Conservation (phyloP, 1,140 invertebrate genomes). For the Teleogryllus occipitalis region DNA sequence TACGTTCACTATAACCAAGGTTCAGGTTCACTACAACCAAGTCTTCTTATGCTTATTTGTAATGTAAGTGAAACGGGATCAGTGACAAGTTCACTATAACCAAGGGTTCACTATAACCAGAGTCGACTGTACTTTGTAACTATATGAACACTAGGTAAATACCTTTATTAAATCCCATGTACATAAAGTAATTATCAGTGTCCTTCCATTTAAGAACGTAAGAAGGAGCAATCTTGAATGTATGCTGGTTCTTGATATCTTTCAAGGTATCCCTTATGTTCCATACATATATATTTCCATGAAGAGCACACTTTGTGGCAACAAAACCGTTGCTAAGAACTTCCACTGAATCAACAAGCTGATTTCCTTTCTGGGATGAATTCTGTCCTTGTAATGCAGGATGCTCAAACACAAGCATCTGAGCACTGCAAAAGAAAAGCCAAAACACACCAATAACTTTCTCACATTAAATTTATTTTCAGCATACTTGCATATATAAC, state of each 20-base stretch:
- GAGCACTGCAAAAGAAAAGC: not conserved
- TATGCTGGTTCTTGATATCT: constrained; percentile 15
- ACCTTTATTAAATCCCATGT: constrained; percentile 36
- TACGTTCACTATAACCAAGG: too few species aligned
- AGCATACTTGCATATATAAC: too few species aligned
- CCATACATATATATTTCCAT: constrained; percentile 36
- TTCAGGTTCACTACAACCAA: too few species aligned
- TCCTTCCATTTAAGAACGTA: constrained; percentile 36
- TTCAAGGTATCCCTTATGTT: constrained; percentile 24
- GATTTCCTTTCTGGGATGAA: not conserved
- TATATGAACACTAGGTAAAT: not conserved
- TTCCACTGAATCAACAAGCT: constrained; percentile 34
- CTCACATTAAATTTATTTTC: too few species aligned
- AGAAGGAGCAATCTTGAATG: constrained; percentile 28
- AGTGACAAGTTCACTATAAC: too few species aligned
- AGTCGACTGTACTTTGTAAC: too few species aligned
- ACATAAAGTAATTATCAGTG: constrained; percentile 42
- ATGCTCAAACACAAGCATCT: not conserved
- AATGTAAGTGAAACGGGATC: too few species aligned
- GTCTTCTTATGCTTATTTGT: too few species aligned
- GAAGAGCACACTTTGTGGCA: constrained; percentile 39
- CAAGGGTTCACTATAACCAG: too few species aligned
- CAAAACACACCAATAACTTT: not conserved
- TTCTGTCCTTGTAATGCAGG: not conserved
- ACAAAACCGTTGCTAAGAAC: constrained; percentile 30